Percentiles rank a stretch among this genome's conserved stretches.
These are phyloP conservation scores for Hippasteria phrygiana DNA, from an alignment of 53 echinoderm and acorn worm genomes.

Conservation along the genomic window DNA sequence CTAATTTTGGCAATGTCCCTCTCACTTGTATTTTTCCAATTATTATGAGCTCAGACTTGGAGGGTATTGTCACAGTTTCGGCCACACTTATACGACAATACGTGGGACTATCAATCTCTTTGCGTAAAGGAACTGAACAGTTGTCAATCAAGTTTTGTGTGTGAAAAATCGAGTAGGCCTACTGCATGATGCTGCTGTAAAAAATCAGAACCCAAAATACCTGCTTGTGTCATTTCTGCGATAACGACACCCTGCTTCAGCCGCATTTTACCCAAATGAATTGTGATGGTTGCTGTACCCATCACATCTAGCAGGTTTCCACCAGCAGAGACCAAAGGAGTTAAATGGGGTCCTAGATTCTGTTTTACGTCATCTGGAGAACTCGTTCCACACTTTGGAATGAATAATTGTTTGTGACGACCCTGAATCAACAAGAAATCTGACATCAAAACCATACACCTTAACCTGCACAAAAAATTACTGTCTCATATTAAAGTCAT, in stretches of 20 bases:
- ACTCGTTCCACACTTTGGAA: neutral
- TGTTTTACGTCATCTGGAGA: neutral
- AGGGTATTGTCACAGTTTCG: neutral
- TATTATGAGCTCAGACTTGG: neutral
- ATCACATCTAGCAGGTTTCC: neutral
- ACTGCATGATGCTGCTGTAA: neutral
- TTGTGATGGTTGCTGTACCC: neutral
- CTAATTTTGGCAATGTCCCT: neutral
- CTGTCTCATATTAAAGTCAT: too few relatives aligned
- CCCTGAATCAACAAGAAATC: neutral
- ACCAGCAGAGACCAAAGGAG: neutral
- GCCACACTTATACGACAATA: too few relatives aligned
- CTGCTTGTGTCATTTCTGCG: neutral
- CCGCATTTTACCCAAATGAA: neutral
- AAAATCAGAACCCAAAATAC: constrained; percentile 2
- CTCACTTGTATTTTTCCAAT: neutral
- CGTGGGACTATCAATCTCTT: neutral
- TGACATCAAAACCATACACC: neutral
- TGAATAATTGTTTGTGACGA: too few relatives aligned
- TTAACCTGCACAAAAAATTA: neutral
- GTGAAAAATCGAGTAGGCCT: neutral
- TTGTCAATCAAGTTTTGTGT: neutral
- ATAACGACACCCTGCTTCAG: neutral
- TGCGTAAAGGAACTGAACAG: neutral
- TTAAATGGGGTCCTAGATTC: neutral